Conservation (phyloP, 2,888 invertebrate species). For the Chaitophorus viminalis region DNA sequence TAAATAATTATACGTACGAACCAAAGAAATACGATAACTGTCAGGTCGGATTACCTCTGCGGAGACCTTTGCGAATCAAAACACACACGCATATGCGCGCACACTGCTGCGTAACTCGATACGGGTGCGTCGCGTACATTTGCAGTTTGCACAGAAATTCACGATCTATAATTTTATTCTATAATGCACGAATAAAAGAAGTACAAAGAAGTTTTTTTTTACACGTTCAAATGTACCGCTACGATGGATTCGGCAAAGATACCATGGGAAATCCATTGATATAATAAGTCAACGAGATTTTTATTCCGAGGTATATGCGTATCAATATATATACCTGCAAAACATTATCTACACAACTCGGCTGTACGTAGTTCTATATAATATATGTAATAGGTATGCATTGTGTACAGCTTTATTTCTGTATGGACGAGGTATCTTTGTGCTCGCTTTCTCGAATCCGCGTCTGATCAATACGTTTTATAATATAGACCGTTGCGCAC, state of each 20-base stretch:
- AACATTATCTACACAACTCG: no score
- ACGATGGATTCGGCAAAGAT: constrained; percentile 27
- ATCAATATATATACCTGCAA: background rate
- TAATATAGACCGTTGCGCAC: background rate
- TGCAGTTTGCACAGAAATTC: constrained; percentile 49
- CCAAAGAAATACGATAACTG: constrained; percentile 61
- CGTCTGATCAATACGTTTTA: background rate
- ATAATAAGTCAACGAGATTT: constrained; percentile 58
- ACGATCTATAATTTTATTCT: no score
- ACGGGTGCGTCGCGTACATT: constrained; percentile 19
- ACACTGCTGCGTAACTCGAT: constrained; percentile 42
- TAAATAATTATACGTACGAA: constrained; percentile 19
- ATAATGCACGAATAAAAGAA: constrained; percentile 1
- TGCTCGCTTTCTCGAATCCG: background rate
- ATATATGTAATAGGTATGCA: no score
- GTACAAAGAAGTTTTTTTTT: constrained; percentile 1
- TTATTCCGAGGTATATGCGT: background rate
- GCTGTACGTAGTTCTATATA: no score
- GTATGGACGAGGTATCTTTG: background rate
- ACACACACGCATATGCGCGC: constrained; percentile 35
- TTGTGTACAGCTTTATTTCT: no score
- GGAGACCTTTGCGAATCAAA: constrained; percentile 58
- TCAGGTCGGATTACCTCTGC: constrained; percentile 57
- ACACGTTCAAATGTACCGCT: background rate
- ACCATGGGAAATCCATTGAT: constrained; percentile 42